These are phyloP conservation scores for Rhinoderma darwinii DNA, from an alignment of 2,113 vertebrate species.

Conservation along the genomic window DNA sequence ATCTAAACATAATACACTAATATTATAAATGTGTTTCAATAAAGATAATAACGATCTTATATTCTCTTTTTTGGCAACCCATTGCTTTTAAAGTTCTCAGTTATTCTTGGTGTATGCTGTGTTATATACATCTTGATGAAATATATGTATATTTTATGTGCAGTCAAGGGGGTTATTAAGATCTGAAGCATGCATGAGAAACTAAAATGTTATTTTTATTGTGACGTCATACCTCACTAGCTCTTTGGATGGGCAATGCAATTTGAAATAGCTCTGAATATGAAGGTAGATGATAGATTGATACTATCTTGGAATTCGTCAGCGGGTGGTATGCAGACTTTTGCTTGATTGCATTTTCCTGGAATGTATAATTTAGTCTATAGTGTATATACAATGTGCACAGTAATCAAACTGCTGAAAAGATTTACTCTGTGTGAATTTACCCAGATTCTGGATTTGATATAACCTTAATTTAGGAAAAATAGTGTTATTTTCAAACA, in stretches of 20 bases:
- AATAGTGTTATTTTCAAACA: background rate
- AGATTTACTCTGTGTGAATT: background rate
- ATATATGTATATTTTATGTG: constrained; percentile 28
- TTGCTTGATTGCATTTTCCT: constrained; percentile 52
- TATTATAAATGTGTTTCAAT: too few species aligned
- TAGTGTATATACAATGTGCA: constrained; percentile 9
- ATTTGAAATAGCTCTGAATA: constrained; percentile 51
- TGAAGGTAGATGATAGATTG: constrained; percentile 47
- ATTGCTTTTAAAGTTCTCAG: background rate
- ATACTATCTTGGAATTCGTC: constrained; percentile 22
- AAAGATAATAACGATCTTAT: background rate
- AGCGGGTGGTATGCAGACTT: constrained; percentile 34
- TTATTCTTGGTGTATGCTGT: background rate
- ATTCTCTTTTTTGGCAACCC: background rate
- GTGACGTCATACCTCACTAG: constrained; percentile 21
- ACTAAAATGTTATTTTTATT: constrained; percentile 32
- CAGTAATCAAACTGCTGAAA: constrained; percentile 29
- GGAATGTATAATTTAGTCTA: constrained; percentile 46
- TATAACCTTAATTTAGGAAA: background rate
- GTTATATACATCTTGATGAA: background rate
- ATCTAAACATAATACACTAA: too few species aligned
- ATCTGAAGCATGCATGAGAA: constrained; percentile 20
- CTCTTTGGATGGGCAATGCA: constrained; percentile 12
- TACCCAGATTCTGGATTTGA: background rate
- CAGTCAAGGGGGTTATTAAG: constrained; percentile 16